A percentile compares a stretch with the other conserved stretches of the same genome.
phyloP scores from a whole-genome alignment of 2,888 invertebrate genomes.

The Noctuana brunneofusca region DNA sequence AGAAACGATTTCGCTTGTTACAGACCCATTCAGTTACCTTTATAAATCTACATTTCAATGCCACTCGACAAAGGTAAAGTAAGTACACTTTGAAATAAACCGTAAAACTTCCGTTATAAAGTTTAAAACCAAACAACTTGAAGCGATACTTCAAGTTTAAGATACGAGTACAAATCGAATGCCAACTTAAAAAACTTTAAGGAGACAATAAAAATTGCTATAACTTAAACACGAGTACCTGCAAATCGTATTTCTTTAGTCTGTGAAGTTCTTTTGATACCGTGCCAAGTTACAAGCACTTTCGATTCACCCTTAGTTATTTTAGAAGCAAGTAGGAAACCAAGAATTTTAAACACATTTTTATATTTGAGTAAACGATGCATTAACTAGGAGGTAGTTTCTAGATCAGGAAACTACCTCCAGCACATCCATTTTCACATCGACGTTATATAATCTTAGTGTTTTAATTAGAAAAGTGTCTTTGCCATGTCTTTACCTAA shows the following conservation, averaged over 20 bases:
- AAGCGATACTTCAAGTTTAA: slow-evolving; percentile 22
- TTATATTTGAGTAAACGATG: too few species aligned
- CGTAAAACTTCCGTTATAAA: background rate
- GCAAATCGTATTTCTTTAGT: slow-evolving; percentile 32
- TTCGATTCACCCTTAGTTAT: slow-evolving; percentile 5
- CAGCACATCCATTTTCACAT: too few species aligned
- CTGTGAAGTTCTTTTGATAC: slow-evolving; percentile 32
- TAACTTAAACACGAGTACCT: slow-evolving; percentile 20
- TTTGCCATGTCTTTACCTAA: too few species aligned
- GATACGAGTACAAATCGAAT: slow-evolving; percentile 21
- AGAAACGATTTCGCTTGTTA: background rate
- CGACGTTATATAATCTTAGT: too few species aligned
- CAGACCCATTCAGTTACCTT: background rate
- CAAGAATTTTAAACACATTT: background rate
- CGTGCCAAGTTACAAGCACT: slow-evolving; percentile 22
- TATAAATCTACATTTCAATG: background rate
- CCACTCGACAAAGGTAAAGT: background rate
- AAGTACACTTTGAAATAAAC: background rate
- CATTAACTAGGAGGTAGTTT: too few species aligned
- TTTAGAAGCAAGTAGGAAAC: background rate
- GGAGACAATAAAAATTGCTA: slow-evolving; percentile 19
- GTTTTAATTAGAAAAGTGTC: too few species aligned
- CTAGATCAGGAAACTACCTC: too few species aligned
- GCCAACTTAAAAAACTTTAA: slow-evolving; percentile 17
- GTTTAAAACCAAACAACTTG: slow-evolving; percentile 11